Base-by-base conservation (phyloP, 2,888 invertebrate genomes). In the Metacarcinus magister region DNA sequence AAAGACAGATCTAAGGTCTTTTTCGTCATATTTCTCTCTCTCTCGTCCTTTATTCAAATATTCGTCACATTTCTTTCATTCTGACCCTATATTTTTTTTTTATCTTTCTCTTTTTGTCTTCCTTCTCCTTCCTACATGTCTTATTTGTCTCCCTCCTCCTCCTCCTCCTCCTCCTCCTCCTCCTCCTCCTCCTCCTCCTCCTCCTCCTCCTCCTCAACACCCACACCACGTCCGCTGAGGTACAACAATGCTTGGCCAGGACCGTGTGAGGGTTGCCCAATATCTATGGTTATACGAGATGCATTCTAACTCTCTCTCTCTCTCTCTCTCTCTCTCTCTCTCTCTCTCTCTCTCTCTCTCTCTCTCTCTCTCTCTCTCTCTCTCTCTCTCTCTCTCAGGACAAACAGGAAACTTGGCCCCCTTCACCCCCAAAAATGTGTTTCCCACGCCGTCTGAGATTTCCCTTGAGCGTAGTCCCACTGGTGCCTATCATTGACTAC, bases 271-370 rank as follows among this genome's bases (percentile, higher is more conserved):
- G 32, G 82, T 32, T 82, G 82, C 32, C 32, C 82, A 82, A 82
- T 82, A 82, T 82, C 82, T 32, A 82, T 28, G 7, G 32, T 82
- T 28, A 2, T 32, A 8, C 82, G 5, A 28, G 32, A 13, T 82
- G 82, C 82, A 82, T 82, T 32, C 82, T 32, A 82, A 82, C n/a
- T 32, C 0, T 23, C 75, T 75, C n/a, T 75, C 67, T 93, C 93
- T 75, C 93, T 93, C 60, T 60, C 92, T 67, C 75, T 75, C 93
- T 93, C 75, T 75, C 67, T 75, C 44, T 75, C 75, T 75, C 43
- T 75, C 44, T 93, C 93, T 43, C 67, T n/a, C 23, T 39, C n/a
- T 75, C n/a, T 75, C 43, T 75, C 23, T 44, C 23, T 39, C 93
- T 67, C 67, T 43, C 82, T 82, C 82, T 82, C 82, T 82, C 32